Conservation (phyloP, 1,140 invertebrate genomes). For the Apis mellifera region Amel_HAv3.1 CM009933.2:8067001-8067500, state of each 20-base stretch:
- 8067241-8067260: background rate
- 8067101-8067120: slow-evolving; percentile 38
- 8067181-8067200: background rate
- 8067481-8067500: no score
- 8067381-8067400: no score
- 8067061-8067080: slow-evolving; percentile 20
- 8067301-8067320: background rate
- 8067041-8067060: slow-evolving; percentile 19
- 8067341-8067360: no score
- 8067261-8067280: background rate
- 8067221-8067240: slow-evolving; percentile 39
- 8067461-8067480: no score
- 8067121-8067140: slow-evolving; percentile 32
- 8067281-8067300: background rate
- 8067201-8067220: slow-evolving; percentile 29
- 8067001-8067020: background rate
- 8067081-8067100: slow-evolving; percentile 15
- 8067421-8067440: no score
- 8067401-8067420: no score
- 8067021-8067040: background rate
- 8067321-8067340: background rate
- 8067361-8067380: no score
- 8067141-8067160: background rate
- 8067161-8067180: slow-evolving; percentile 1
- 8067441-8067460: no score